Conservation (phyloP, 2,113 vertebrate genomes). For the Pyrgilauda ruficollis region DNA sequence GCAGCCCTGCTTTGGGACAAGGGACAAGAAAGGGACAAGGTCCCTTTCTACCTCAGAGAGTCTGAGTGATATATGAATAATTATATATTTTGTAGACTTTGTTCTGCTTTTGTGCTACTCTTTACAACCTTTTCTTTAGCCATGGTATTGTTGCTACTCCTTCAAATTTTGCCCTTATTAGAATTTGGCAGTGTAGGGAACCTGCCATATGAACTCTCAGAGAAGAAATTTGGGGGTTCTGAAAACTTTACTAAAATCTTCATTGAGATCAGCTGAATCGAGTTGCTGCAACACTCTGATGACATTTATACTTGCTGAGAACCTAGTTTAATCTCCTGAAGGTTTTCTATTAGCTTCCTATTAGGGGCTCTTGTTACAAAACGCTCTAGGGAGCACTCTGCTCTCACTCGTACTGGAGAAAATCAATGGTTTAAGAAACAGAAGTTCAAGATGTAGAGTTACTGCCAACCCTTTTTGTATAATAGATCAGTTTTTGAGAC, state of each 20-base stretch:
- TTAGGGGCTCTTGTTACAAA: not conserved
- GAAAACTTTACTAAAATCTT: not conserved
- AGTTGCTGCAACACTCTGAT: not conserved
- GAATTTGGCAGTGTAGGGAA: not conserved
- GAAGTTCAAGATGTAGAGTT: not conserved
- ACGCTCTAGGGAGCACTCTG: not conserved
- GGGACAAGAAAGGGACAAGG: not conserved
- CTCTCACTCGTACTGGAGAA: not conserved
- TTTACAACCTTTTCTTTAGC: not conserved
- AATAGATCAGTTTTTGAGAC: not conserved
- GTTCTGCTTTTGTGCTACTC: not conserved
- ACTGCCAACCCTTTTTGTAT: not conserved
- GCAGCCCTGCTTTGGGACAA: not conserved
- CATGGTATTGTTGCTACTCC: not conserved
- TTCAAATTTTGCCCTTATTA: not conserved
- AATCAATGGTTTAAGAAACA: slow-evolving; percentile 17
- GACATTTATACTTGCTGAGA: not conserved
- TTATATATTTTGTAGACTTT: not conserved
- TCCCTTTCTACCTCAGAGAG: not conserved
- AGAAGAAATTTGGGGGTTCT: not conserved
- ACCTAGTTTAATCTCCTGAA: not conserved
- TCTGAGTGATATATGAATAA: not conserved
- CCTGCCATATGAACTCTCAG: not conserved
- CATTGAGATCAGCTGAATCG: not conserved
- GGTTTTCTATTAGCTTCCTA: slow-evolving; percentile 12